Conservation (phyloP, 30 jellyfish, hydroid and myxozoan genomes). For the Hydractinia echinata region DNA sequence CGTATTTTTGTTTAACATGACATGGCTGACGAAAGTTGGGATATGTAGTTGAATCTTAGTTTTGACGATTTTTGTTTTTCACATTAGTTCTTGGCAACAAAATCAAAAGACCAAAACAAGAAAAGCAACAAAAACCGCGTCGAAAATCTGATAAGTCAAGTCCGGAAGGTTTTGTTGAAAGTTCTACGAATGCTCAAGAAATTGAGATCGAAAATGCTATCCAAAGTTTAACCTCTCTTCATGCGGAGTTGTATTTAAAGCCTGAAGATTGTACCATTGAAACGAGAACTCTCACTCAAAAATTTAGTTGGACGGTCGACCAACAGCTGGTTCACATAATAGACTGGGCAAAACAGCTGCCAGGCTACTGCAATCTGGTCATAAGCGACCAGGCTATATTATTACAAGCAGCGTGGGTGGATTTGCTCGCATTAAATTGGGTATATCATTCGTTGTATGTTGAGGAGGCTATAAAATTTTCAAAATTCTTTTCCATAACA, state of each 20-base stretch:
- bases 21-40: neutral
- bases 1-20: constrained; percentile 15
- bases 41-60: neutral
- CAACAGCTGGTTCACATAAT: constrained; percentile 68
- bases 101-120: constrained; percentile 45
- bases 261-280: constrained; percentile 15
- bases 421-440: constrained; percentile 80
- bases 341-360: constrained; percentile 94
- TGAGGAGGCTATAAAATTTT: constrained; percentile 39
- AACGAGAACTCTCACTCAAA: constrained; percentile 44
- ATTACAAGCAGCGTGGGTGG: constrained; percentile 93
- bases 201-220: constrained; percentile 71
- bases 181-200: constrained; percentile 55
- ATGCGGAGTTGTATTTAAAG: constrained; percentile 4
- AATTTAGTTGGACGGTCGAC: constrained; percentile 55
- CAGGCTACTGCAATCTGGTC: constrained; percentile 74
- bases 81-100: constrained; percentile 76
- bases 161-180: constrained; percentile 55
- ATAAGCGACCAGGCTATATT: constrained; percentile 83
- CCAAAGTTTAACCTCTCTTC: constrained; percentile 39
- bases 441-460: constrained; percentile 45
- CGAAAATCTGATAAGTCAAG: constrained; percentile 60
- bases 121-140: constrained; percentile 38
- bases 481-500: constrained; percentile 41
- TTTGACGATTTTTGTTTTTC: neutral